phyloP scores from a whole-genome alignment of 2,113 vertebrate species.

The Cephalopholis sonnerati region DNA sequence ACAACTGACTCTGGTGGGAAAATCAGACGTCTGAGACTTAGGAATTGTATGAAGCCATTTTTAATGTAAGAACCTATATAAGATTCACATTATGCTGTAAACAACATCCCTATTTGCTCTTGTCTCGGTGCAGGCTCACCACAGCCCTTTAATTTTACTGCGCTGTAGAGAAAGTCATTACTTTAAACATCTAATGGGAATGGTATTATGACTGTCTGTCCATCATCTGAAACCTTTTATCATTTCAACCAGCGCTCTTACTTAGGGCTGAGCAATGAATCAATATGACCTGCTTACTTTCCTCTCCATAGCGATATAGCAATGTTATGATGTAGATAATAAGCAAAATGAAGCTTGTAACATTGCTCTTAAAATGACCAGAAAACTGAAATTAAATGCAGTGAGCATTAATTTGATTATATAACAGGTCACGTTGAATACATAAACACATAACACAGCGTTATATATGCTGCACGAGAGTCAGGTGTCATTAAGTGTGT shows the following conservation, averaged over 20 bases:
- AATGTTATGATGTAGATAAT: neutral
- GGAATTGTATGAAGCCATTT: neutral
- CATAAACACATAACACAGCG: neutral
- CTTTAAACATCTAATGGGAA: slow-evolving; percentile 21
- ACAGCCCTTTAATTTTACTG: slow-evolving; percentile 1
- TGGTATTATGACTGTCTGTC: neutral
- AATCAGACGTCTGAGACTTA: neutral
- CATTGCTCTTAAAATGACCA: neutral
- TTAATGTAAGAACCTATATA: neutral
- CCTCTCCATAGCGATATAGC: neutral
- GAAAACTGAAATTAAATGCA: neutral
- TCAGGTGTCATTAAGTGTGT: slow-evolving; percentile 27
- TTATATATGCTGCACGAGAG: neutral
- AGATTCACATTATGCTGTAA: neutral
- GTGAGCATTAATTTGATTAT: neutral
- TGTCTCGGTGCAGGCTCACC: neutral
- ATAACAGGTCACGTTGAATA: neutral
- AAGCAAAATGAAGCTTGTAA: neutral
- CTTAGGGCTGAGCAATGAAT: neutral
- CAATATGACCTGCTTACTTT: neutral
- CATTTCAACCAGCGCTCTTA: neutral
- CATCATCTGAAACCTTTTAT: neutral
- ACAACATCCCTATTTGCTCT: neutral
- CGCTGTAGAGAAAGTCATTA: slow-evolving; percentile 19
- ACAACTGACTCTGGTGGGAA: too few relatives aligned